Base-by-base conservation (phyloP, 2,113 vertebrate species). In the Tyto alba region DNA sequence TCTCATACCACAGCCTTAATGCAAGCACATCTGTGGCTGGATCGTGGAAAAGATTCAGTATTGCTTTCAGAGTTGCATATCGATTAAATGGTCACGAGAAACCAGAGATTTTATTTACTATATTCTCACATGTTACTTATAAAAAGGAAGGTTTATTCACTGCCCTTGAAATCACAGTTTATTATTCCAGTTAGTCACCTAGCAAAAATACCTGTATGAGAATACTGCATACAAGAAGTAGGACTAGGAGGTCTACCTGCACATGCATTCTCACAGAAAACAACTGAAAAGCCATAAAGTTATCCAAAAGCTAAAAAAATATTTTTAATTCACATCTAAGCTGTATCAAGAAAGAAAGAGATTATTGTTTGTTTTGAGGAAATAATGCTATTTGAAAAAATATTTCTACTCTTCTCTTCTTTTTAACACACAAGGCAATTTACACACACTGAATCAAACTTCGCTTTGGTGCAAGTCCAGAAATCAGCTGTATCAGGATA, bases 21-120 rank as follows among this genome's bases (percentile, higher is more conserved):
- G 86, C 73, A 89, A 92, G 92, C 91, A 96, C 95, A 96, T 96
- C 96, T 93, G 96, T 79, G 96, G 88, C 92, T 94, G 92, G 90
- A 93, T 78, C 88, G 38, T 9, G 76, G 90, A 89, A 47, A 77
- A 92, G 66, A 92, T 55, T 85, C 72, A 47, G 62, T 86, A 66
- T 63, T 71, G 76, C 85, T 85, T 87, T 64, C 64, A 9, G 60
- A 90, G 80, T 21, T 79, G 69, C 20, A 8, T 72, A 92, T 92
- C 23, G 52, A 95, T 95, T 68, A 63, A 88, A 86, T 0, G 8
- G 79, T 55, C 77, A 76, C 11, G 36, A 80, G 60, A 72, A 95
- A 87, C 53, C 69, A 91, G 78, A 79, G 45, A 30, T 56, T 74
- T 84, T 93, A 91, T 92, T 93, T 95, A 64, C 77, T 83, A n/a